phyloP scores from a whole-genome alignment of 2,888 invertebrate genomes.

The Nomada fabriciana region DNA sequence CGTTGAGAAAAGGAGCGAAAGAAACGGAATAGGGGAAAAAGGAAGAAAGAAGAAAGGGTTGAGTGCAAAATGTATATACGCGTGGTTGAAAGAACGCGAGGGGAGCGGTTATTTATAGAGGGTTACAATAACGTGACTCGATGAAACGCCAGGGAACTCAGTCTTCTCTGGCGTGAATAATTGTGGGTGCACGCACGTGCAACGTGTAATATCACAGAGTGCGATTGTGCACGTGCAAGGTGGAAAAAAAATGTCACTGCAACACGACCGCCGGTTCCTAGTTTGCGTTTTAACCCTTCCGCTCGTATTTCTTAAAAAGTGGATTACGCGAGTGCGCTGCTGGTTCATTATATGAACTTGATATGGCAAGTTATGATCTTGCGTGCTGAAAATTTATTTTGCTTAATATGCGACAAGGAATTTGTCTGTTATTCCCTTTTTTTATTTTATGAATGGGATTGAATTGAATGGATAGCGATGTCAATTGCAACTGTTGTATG shows the following conservation, averaged over 20 bases:
- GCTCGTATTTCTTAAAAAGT: neutral
- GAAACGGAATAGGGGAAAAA: neutral
- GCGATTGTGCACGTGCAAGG: slow-evolving; percentile 7
- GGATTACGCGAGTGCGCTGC: too few relatives aligned
- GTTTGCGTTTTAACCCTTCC: neutral
- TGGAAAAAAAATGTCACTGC: neutral
- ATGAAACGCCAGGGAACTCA: slow-evolving; percentile 74
- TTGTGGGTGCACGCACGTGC: slow-evolving; percentile 53
- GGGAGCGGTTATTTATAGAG: slow-evolving; percentile 66
- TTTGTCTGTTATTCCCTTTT: too few relatives aligned
- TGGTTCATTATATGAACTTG: too few relatives aligned
- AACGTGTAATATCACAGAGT: slow-evolving; percentile 35
- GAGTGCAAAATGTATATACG: slow-evolving; percentile 20
- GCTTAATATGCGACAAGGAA: too few relatives aligned
- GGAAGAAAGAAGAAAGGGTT: neutral
- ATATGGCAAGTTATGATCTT: too few relatives aligned
- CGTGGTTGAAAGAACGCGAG: neutral
- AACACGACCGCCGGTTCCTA: too few relatives aligned
- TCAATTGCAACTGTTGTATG: neutral
- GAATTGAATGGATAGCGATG: too few relatives aligned
- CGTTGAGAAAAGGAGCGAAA: slow-evolving; percentile 2
- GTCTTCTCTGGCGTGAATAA: slow-evolving; percentile 50
- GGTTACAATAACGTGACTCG: slow-evolving; percentile 76
- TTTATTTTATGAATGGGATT: too few relatives aligned
- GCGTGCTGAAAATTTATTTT: too few relatives aligned